A percentile compares a stretch with the other conserved stretches of the same genome.
These are phyloP conservation scores for Andrena fulva DNA, from an alignment of 2,888 invertebrate species.

Conservation along the genomic window DNA sequence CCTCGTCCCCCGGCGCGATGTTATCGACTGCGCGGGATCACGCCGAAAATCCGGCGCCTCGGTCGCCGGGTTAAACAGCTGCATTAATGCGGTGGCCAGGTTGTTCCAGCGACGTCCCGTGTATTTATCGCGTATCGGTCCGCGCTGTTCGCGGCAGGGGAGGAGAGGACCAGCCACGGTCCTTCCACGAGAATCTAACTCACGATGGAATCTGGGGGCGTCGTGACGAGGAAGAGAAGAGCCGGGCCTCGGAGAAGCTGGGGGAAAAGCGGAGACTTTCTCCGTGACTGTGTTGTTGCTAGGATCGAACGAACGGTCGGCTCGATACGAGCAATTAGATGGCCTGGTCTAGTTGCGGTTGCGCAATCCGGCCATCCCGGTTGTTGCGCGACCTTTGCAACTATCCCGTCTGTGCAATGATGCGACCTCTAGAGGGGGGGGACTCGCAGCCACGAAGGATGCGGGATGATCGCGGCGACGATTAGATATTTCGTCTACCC, in stretches of 20 bases:
- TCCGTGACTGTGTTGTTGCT: slow-evolving; percentile 50
- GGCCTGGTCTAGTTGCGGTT: slow-evolving; percentile 66
- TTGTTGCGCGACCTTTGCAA: slow-evolving; percentile 63
- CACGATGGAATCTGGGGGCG: slow-evolving; percentile 27
- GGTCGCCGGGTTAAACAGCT: slow-evolving; percentile 22
- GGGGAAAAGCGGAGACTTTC: slow-evolving; percentile 63
- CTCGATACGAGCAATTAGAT: slow-evolving; percentile 63
- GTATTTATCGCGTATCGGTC: slow-evolving; percentile 38
- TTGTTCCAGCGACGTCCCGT: slow-evolving; percentile 12
- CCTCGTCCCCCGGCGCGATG: slow-evolving; percentile 17
- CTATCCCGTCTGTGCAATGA: slow-evolving; percentile 44
- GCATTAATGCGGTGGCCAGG: slow-evolving; percentile 4
- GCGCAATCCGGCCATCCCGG: slow-evolving; percentile 60
- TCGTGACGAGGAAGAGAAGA: slow-evolving; percentile 71
- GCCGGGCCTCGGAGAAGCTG: not conserved
- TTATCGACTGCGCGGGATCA: slow-evolving; percentile 43
- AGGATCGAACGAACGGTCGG: slow-evolving; percentile 34
- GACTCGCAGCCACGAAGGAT: slow-evolving; percentile 34
- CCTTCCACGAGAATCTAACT: slow-evolving; percentile 34
- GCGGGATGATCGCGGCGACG: slow-evolving; percentile 43
- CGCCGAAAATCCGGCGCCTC: slow-evolving; percentile 28
- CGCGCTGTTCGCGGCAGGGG: not conserved
- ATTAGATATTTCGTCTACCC: slow-evolving; percentile 57
- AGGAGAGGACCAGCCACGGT: slow-evolving; percentile 20
- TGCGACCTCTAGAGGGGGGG: slow-evolving; percentile 38